A percentile compares a stretch with the other conserved stretches of the same genome.
Evolutionary conservation across 2,888 invertebrate species (phyloP).

Genomic region (Andrena minutula): DNA sequence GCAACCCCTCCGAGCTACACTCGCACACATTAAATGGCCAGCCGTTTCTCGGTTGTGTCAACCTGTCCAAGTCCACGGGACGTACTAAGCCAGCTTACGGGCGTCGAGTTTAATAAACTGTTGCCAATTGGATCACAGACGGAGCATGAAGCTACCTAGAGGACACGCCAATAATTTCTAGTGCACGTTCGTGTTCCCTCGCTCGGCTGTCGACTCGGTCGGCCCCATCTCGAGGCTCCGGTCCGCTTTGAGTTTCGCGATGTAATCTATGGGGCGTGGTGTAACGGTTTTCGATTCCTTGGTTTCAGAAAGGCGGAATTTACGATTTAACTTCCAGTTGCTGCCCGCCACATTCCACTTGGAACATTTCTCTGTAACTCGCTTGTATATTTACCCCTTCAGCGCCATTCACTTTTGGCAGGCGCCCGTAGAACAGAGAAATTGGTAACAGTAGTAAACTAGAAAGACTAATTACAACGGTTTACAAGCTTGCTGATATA

Average conservation of each 20-base stretch:
- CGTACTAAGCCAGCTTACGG: constrained; percentile 22
- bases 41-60: not conserved
- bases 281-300: constrained; percentile 81
- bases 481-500: too few species aligned
- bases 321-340: constrained; percentile 76
- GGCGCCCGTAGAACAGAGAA: not conserved
- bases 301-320: constrained; percentile 72
- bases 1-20: too few species aligned
- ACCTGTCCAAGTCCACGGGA: not conserved
- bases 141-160: constrained; percentile 1
- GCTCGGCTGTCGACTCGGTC: not conserved
- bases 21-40: too few species aligned
- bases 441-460: too few species aligned
- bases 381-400: constrained; percentile 1
- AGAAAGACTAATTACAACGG: too few species aligned
- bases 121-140: not conserved
- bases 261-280: constrained; percentile 81
- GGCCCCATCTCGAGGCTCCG: not conserved
- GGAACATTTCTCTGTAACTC: not conserved
- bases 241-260: constrained; percentile 70
- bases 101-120: constrained; percentile 52
- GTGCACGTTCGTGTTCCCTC: constrained; percentile 46
- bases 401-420: constrained; percentile 1
- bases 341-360: constrained; percentile 34
- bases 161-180: constrained; percentile 47